Evolutionary conservation across 1,140 invertebrate genomes (phyloP).

Genomic region (Heliothis virescens): DNA sequence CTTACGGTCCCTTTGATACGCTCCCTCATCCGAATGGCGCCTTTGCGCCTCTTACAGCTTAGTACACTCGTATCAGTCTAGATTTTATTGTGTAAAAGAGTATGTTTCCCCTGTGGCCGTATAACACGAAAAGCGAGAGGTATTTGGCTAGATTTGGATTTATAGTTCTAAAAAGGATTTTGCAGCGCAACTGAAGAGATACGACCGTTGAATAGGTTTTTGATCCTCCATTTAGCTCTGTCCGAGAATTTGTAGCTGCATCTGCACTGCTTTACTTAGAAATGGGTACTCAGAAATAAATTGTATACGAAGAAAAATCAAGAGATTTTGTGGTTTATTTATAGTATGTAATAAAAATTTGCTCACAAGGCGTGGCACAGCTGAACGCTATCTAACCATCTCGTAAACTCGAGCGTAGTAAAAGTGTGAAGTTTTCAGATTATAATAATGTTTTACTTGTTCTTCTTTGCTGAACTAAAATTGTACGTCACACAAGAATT

Average conservation of each 20-base stretch:
- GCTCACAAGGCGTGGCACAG: background rate
- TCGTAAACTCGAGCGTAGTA: slow-evolving; percentile 15
- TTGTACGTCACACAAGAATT: background rate
- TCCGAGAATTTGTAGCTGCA: background rate
- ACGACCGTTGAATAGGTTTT: background rate
- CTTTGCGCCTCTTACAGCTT: background rate
- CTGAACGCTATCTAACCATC: background rate
- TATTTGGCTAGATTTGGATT: slow-evolving; percentile 14
- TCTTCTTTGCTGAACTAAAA: background rate
- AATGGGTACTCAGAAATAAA: background rate
- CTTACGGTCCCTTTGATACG: slow-evolving; percentile 38
- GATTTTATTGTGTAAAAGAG: slow-evolving; percentile 47
- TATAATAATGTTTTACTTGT: background rate
- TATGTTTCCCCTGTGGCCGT: slow-evolving; percentile 10
- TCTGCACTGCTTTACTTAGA: background rate
- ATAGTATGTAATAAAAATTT: background rate
- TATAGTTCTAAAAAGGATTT: slow-evolving; percentile 24
- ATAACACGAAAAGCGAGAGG: slow-evolving; percentile 14
- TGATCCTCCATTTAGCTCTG: background rate
- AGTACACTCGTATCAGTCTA: slow-evolving; percentile 32
- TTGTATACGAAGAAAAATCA: background rate
- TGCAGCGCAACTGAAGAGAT: background rate
- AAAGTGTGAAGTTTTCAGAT: slow-evolving; percentile 18
- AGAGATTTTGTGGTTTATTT: slow-evolving; percentile 1
- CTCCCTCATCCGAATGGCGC: background rate